Evolutionary conservation across 2,797 vertebrate genomes (phyloP).

Genomic region (Betta splendens): DNA sequence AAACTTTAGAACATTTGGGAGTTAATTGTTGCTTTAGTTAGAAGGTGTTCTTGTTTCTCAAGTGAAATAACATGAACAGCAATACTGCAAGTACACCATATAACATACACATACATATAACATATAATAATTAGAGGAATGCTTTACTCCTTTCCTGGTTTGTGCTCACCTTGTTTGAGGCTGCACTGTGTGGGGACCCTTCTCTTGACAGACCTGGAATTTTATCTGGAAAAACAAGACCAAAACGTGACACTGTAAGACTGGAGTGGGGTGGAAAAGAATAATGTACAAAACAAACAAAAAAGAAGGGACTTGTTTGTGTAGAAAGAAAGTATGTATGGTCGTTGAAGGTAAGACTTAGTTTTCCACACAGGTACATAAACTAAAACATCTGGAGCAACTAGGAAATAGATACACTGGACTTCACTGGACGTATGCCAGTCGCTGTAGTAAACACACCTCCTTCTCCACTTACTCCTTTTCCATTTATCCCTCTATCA

Average conservation of each 20-base stretch:
- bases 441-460: neutral
- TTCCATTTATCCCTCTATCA: conserved; percentile 1
- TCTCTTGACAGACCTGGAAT: conserved; percentile 88
- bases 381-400: conserved; percentile 37
- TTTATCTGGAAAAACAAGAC: conserved; percentile 80
- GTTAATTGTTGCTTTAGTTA: neutral
- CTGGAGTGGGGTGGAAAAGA: neutral
- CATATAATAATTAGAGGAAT: neutral
- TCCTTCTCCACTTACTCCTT: conserved; percentile 9
- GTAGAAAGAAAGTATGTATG: conserved; percentile 6
- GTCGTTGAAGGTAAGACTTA: conserved; percentile 23
- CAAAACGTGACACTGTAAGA: neutral
- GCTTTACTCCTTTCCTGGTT: neutral
- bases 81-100: neutral
- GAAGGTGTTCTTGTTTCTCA: neutral
- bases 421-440: neutral
- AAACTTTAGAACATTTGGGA: neutral
- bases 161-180: conserved; percentile 86
- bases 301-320: conserved; percentile 14
- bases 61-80: neutral
- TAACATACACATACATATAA: no score
- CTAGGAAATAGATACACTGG: conserved; percentile 17
- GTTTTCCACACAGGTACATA: conserved; percentile 31
- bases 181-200: conserved; percentile 89
- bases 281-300: conserved; percentile 1